Base-by-base conservation (phyloP, 2,888 invertebrate genomes). In the Mimas tiliae region DNA sequence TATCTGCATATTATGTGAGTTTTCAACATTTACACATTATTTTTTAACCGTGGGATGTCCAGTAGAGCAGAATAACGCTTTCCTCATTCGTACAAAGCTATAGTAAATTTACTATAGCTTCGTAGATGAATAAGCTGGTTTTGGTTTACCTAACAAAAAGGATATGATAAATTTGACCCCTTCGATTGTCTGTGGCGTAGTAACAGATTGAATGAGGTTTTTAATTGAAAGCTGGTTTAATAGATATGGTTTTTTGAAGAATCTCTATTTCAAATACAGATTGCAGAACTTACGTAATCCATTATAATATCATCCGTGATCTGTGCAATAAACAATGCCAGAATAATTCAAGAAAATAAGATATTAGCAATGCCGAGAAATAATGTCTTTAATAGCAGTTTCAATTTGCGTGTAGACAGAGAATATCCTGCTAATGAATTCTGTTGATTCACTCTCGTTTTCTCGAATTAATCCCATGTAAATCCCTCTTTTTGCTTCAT, bases 391-490 rank as follows among this genome's bases (percentile, higher is more conserved):
- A 33, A 65, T 58, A 52, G 53, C 68, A 67, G 65, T 69, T 67
- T 67, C 68, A 74, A 73, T 70, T 71, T 70, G 66, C 74, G 70
- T 72, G 69, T 66, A 42, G 42, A 52, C 68, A 71, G 70, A 73
- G 66, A 48, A 16, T n/a, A n/a, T n/a, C 70, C 68, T 64, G 69
- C 75, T 83, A 83, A 84, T 84, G 79, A 83, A 81, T 77, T 75
- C 73, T 72, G 70, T 69, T 76, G 75, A 78, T 80, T 81, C 75
- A 74, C 73, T 71, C 71, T 68, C 64, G 73, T 68, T 70, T 65
- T 69, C 55, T 67, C 68, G 71, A 73, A 73, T 75, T 80, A 83
- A 84, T 82, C 80, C 76, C 73, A 71, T 70, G 50, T n/a, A 69
- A 76, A 76, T 74, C 71, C 67, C 69, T 69, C 70, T 72, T 74